Conservation (phyloP, 1,140 invertebrate genomes). For the Portunus trituberculatus region DNA sequence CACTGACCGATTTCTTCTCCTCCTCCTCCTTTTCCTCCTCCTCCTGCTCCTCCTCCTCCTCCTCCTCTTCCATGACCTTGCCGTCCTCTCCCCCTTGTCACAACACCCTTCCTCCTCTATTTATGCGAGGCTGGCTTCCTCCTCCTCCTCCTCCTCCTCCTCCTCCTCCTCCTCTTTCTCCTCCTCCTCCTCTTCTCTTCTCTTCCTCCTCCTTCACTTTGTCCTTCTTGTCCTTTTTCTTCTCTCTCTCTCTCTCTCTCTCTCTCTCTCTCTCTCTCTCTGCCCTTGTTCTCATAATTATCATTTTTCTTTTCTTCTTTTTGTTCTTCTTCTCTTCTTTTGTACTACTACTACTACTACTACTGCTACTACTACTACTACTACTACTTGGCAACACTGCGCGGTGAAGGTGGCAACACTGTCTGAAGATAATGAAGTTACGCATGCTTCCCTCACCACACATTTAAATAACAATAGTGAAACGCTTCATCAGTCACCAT, state of each 20-base stretch:
- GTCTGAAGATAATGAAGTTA: too few species aligned
- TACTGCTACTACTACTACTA: too few species aligned
- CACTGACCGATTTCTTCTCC: background rate
- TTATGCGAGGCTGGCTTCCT: background rate
- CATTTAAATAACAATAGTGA: background rate
- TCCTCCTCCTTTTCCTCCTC: background rate
- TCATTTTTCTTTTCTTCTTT: too few species aligned
- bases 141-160: background rate
- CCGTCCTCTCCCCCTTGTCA: background rate
- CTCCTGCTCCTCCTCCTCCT: background rate
- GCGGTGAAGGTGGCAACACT: too few species aligned
- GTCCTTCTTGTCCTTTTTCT: background rate
- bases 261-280: background rate
- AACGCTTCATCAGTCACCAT: too few species aligned
- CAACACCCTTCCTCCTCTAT: background rate
- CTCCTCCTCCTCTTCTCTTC: background rate
- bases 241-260: constrained; percentile 30
- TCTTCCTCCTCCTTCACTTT: background rate
- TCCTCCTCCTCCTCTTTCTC: background rate
- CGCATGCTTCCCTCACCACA: background rate
- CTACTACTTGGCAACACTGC: too few species aligned
- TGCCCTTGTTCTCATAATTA: too few species aligned
- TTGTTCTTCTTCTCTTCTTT: too few species aligned
- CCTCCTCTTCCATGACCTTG: background rate
- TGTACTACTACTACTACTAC: too few species aligned